Evolutionary conservation across 2,888 invertebrate genomes (phyloP).

Genomic region (Lymantria monacha): DNA sequence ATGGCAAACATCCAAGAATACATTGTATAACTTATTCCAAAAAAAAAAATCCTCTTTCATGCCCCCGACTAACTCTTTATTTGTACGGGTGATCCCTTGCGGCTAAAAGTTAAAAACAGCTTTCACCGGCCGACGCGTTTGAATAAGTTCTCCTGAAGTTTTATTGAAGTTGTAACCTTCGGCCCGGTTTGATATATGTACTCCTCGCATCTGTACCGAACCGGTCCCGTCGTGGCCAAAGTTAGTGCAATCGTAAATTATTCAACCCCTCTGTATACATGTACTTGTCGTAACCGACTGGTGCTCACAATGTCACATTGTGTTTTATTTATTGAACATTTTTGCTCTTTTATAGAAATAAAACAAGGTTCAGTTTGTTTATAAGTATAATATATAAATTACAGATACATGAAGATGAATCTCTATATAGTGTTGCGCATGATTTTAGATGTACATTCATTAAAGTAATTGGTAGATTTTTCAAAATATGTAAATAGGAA

Average conservation of each 20-base stretch:
- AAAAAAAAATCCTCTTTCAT: conserved; percentile 61
- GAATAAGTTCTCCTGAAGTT: conserved; percentile 60
- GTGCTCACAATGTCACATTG: conserved; percentile 50
- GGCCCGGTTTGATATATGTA: conserved; percentile 72
- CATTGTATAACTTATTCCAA: conserved; percentile 50
- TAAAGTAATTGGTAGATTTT: too few relatives aligned
- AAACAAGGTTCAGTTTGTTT: neutral
- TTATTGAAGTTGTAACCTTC: conserved; percentile 69
- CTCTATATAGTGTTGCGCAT: too few relatives aligned
- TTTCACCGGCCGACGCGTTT: conserved; percentile 63
- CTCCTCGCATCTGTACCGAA: conserved; percentile 56
- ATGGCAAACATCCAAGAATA: conserved; percentile 46
- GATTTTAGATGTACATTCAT: too few relatives aligned
- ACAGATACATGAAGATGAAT: too few relatives aligned
- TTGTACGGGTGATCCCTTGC: conserved; percentile 68
- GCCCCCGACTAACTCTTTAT: conserved; percentile 71
- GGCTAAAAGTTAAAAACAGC: conserved; percentile 78
- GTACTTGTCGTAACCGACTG: conserved; percentile 59
- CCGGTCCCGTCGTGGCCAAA: conserved; percentile 60
- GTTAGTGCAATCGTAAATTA: conserved; percentile 77
- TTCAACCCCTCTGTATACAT: conserved; percentile 68
- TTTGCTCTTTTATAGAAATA: conserved; percentile 1
- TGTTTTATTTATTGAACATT: conserved; percentile 33
- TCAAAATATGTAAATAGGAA: too few relatives aligned
- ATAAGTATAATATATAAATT: neutral